Evolutionary conservation across 2,797 vertebrate species (phyloP), one percentile per base, ranked within the genome.

Genomic region (Chelidonichthys spinosus): DNA sequence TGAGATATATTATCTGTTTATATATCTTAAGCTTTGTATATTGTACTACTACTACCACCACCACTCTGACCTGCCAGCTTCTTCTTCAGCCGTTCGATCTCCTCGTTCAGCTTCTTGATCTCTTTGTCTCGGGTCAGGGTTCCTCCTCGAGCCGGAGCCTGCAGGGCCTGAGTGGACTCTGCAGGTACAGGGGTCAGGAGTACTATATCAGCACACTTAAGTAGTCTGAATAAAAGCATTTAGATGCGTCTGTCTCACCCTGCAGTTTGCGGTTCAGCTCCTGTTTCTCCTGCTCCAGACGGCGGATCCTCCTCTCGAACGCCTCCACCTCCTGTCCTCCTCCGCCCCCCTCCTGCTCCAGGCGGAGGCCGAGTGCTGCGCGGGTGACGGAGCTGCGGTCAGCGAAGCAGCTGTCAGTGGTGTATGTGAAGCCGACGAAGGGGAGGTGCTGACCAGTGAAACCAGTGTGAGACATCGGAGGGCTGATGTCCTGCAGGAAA

Each of bases 381-480:
- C 46, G 61, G 53, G 79, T 70, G 49, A 92, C 49, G 11, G 75
- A 69, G 55, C 92, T 67, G 3, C 74, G 40, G 85, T 95, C 94
- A 0, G 93, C 92, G 79, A 92, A 96, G 59, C 94, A 97, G 96
- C 97, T 98, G 63, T 96, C 95, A 0, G 97, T 98, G 72, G 98
- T 99, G 90, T 96, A 99, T 0, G 98, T 99, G 89, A 99, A 99
- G 62, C 98, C 98, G 5, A 99, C 96, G 0, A 99, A 99, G 0
- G 98, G 98, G 61, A 99, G 92, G 86, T 99, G 98, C 78, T 98
- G 92, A 35, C 98, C 98, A 14, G 96, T 97, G 85, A 99, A 99
- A 72, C 97, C 97, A 0, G 96, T 94, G 77, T 98, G 97, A 71
- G 96, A 96, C 72, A 95, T 92, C 0, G 96, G 96, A 37, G 97